These are phyloP conservation scores for Aselliscus stoliczkanus DNA, from an alignment of 2,797 vertebrate genomes.

Conservation along the genomic window DNA sequence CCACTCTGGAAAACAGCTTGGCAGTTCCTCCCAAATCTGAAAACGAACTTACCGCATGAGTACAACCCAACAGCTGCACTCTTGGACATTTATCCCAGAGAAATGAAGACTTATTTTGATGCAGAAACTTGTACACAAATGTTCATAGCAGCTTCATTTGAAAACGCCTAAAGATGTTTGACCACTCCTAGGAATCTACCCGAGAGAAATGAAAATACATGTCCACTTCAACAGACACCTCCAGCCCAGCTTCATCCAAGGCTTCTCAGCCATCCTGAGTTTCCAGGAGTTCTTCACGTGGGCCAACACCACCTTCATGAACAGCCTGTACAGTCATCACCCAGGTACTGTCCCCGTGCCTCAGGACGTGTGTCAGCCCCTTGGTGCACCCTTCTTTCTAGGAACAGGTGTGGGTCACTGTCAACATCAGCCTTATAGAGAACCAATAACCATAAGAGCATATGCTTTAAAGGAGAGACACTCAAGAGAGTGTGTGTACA, in stretches of 20 bases:
- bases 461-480: not conserved
- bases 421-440: not conserved
- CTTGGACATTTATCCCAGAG: not conserved
- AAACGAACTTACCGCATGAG: not conserved
- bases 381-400: rapidly evolving
- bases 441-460: not conserved
- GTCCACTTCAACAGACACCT: not conserved
- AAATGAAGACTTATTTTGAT: not conserved
- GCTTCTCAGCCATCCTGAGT: constrained; percentile 85
- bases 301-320: constrained; percentile 90
- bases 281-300: constrained; percentile 90
- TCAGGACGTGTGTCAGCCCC: not conserved
- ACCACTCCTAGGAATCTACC: not conserved
- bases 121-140: not conserved
- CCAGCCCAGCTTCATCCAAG: constrained; percentile 88
- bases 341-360: too few species aligned
- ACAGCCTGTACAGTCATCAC: constrained; percentile 88
- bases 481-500: not conserved
- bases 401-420: not conserved
- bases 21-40: not conserved
- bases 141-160: not conserved
- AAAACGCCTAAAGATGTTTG: not conserved
- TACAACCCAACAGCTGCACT: not conserved
- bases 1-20: not conserved
- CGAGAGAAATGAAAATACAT: not conserved